Evolutionary conservation across 2,113 vertebrate genomes (phyloP).

Genomic region (Calonectris borealis): DNA sequence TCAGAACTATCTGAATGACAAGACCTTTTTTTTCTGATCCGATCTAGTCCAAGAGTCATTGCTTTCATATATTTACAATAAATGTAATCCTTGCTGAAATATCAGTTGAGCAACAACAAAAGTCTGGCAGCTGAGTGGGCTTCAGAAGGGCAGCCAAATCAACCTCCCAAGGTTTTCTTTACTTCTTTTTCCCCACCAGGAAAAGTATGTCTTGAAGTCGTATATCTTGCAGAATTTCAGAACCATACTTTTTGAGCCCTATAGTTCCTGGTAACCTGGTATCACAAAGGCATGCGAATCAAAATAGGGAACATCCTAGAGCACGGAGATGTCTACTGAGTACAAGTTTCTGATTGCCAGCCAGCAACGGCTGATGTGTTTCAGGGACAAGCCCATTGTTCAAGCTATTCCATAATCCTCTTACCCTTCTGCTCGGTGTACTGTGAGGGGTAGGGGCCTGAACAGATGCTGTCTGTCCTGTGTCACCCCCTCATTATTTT

Average conservation of each 20-base stretch:
- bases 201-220: neutral
- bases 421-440: accelerated
- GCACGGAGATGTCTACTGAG: neutral
- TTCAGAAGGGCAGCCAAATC: constrained; percentile 12
- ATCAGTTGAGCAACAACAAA: neutral
- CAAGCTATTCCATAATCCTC: neutral
- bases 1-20: neutral
- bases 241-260: neutral
- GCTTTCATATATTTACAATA: neutral
- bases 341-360: neutral
- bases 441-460: neutral
- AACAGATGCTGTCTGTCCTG: neutral
- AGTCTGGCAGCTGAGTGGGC: neutral
- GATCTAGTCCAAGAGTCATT: neutral
- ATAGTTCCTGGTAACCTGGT: neutral
- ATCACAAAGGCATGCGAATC: neutral
- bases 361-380: neutral
- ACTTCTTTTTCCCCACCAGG: neutral
- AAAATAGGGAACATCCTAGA: neutral
- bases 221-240: neutral
- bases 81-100: neutral
- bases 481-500: neutral
- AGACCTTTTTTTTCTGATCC: neutral
- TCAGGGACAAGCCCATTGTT: neutral
- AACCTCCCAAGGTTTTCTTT: neutral